Evolutionary conservation across 2,113 vertebrate genomes (phyloP).

Genomic region (Mustela lutreola): DNA sequence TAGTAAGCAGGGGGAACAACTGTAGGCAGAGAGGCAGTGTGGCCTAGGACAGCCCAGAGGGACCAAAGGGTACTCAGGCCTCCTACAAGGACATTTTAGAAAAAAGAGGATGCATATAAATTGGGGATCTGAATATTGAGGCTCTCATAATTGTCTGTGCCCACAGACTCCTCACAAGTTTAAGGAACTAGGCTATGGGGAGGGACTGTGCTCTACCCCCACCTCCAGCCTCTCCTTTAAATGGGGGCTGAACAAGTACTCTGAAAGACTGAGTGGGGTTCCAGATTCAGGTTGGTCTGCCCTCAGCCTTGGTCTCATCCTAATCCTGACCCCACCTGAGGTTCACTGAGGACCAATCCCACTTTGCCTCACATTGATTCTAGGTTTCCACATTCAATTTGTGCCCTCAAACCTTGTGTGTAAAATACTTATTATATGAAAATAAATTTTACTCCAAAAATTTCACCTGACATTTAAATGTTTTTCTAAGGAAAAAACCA

Average conservation of each 20-base stretch:
- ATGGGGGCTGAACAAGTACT: background rate
- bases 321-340: background rate
- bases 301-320: background rate
- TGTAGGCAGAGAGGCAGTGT: background rate
- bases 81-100: background rate
- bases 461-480: background rate
- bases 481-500: background rate
- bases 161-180: background rate
- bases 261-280: background rate
- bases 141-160: too few species aligned
- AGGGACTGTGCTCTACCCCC: background rate
- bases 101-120: background rate
- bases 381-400: background rate
- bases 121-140: background rate
- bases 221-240: background rate
- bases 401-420: background rate
- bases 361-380: background rate
- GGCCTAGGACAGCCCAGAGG: background rate
- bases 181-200: rapidly evolving
- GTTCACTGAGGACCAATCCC: background rate
- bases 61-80: rapidly evolving
- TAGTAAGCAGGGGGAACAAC: background rate
- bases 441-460: background rate
- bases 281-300: background rate
- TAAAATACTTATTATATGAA: background rate